These are phyloP conservation scores for Mesitornis unicolor DNA, from an alignment of 2,113 vertebrate genomes.

Conservation along the genomic window DNA sequence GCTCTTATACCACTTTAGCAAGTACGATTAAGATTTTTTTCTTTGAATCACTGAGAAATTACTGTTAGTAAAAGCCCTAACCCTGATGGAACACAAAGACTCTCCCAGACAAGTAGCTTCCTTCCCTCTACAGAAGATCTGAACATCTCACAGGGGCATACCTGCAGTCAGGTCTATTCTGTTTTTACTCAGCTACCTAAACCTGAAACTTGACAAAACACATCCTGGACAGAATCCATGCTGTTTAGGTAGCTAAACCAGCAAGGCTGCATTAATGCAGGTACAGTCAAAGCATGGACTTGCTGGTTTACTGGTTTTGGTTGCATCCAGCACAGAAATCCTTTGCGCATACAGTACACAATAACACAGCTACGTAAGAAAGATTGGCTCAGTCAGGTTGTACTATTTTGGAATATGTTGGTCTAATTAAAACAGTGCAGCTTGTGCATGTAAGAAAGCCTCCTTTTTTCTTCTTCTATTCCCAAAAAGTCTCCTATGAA, in stretches of 20 bases:
- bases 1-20: background rate
- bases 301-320: background rate
- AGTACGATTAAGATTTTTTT: background rate
- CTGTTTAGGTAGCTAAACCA: background rate
- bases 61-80: background rate
- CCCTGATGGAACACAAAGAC: rapidly evolving
- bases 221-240: rapidly evolving
- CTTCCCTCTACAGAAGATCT: background rate
- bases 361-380: background rate
- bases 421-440: background rate
- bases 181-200: background rate
- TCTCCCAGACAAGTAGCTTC: background rate
- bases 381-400: background rate
- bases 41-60: background rate
- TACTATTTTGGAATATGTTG: background rate
- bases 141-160: background rate
- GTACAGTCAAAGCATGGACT: background rate
- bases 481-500: background rate
- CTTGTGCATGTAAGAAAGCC: background rate
- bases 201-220: background rate
- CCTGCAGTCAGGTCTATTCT: background rate
- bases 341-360: background rate
- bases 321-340: background rate
- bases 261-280: background rate
- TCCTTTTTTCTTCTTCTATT: background rate